Evolutionary conservation across 2,797 vertebrate genomes (phyloP).

Genomic region (Gymnodraco acuticeps): DNA sequence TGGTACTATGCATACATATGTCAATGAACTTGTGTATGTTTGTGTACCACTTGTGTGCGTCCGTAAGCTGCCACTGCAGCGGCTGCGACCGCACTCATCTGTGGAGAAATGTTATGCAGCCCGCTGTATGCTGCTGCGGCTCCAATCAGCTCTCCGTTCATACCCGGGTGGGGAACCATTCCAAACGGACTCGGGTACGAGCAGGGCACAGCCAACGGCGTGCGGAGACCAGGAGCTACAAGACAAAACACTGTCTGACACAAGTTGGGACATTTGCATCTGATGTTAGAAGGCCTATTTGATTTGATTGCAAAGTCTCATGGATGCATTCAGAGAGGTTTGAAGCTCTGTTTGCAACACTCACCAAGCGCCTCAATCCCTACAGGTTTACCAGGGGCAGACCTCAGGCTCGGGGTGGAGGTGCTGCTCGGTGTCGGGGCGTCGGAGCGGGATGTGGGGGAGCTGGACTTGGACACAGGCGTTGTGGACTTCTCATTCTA

Average conservation of each 20-base stretch:
- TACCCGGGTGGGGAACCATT: conserved; percentile 95
- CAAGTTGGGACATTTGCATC: neutral
- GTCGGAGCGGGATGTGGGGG: conserved; percentile 92
- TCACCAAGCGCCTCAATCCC: conserved; percentile 91
- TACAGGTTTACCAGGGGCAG: conserved; percentile 86
- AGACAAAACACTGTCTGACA: neutral
- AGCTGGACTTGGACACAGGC: conserved; percentile 94
- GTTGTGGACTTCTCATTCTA: conserved; percentile 96
- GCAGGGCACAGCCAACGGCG: conserved; percentile 91
- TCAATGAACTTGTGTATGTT: neutral
- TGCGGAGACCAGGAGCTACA: conserved; percentile 89
- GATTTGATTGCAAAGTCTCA: neutral
- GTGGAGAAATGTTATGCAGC: conserved; percentile 92
- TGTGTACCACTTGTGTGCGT: conserved; percentile 93
- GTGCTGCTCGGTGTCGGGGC: conserved; percentile 93
- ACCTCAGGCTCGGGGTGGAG: conserved; percentile 90
- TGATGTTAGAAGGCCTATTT: neutral
- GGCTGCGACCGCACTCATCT: conserved; percentile 92
- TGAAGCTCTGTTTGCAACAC: neutral
- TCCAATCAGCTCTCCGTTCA: conserved; percentile 94
- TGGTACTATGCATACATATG: neutral
- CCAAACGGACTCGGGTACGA: conserved; percentile 92
- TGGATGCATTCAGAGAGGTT: neutral
- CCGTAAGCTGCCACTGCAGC: conserved; percentile 89
- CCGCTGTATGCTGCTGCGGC: conserved; percentile 89